Conservation (phyloP, 2,113 vertebrate species). For the Chaetodon trifascialis region DNA sequence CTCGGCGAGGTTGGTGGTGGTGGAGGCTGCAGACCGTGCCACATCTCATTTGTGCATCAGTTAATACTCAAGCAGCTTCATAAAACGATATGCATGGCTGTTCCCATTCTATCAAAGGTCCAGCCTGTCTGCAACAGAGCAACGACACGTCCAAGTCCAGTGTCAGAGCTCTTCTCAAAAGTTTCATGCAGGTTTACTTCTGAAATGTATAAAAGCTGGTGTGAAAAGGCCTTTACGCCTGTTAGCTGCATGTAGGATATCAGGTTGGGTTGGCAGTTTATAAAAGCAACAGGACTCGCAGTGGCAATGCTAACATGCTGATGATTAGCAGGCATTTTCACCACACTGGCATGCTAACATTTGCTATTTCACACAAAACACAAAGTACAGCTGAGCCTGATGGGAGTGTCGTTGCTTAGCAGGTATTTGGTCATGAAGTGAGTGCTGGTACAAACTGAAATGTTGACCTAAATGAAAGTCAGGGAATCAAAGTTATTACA, state of each 20-base stretch:
- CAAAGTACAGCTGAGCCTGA: neutral
- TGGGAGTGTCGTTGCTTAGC: neutral
- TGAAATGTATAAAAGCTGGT: neutral
- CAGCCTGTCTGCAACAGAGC: neutral
- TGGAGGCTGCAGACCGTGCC: neutral
- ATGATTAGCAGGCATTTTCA: too few relatives aligned
- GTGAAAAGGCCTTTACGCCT: neutral
- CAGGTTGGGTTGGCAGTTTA: neutral
- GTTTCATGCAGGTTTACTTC: neutral
- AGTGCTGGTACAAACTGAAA: neutral
- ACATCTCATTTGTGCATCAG: constrained; percentile 27
- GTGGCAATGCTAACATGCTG: too few relatives aligned
- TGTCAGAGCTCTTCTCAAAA: neutral
- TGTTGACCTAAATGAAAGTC: neutral
- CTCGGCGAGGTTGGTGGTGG: neutral
- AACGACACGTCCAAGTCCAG: neutral
- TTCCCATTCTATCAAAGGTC: neutral
- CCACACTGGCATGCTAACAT: neutral
- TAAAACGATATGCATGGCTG: neutral
- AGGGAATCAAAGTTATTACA: neutral
- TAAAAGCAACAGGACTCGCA: too few relatives aligned
- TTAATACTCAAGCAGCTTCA: constrained; percentile 2
- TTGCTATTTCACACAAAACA: neutral
- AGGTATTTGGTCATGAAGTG: neutral
- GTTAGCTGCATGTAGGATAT: neutral